Evolutionary conservation across 2,113 vertebrate genomes (phyloP), one percentile per base, ranked within the genome.

Genomic region (Nyctibius bracteatus): DNA sequence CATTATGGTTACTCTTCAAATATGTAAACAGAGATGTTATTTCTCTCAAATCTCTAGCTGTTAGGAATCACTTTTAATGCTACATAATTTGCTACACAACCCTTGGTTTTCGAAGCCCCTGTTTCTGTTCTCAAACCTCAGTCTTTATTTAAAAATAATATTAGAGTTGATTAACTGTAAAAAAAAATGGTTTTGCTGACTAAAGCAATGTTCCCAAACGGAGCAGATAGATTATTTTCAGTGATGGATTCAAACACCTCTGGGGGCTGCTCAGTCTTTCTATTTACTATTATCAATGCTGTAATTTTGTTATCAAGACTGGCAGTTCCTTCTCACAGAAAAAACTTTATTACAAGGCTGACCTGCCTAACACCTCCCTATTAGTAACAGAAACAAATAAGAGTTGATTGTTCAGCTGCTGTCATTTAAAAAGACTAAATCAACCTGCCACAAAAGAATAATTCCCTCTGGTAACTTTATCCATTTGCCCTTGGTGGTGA

Each of bases 381-480:
- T 95, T 95, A 96, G 91, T 81, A 95, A 84, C 52, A 95, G 95
- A 97, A 95, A 97, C 86, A 97, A 96, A 94, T 96, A 96, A 81
- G 88, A 94, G 61, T 72, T 93, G 95, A 94, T 96, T 96, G 94
- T 96, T 97, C 95, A 96, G 96, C 96, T 96, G 96, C 94, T 94
- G 95, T 94, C 92, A 96, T 95, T 97, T 96, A 92, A 90, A 95
- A 92, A 86, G 90, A 49, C 88, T 89, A 95, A 96, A 95, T 96
- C 94, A 96, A 94, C 92, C 92, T 97, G 94, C 86, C 90, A 93
- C 86, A 86, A 94, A 96, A 88, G 83, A 94, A 93, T 89, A 95
- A 95, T 94, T 95, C 95, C 94, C 77, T 52, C 72, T 84, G 77
- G 96, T 95, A 96, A 96, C 81, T 88, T 95, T 92, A 97, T 96